phyloP scores from a whole-genome alignment of 2,113 vertebrate genomes.

The Spea multiplicata region DNA sequence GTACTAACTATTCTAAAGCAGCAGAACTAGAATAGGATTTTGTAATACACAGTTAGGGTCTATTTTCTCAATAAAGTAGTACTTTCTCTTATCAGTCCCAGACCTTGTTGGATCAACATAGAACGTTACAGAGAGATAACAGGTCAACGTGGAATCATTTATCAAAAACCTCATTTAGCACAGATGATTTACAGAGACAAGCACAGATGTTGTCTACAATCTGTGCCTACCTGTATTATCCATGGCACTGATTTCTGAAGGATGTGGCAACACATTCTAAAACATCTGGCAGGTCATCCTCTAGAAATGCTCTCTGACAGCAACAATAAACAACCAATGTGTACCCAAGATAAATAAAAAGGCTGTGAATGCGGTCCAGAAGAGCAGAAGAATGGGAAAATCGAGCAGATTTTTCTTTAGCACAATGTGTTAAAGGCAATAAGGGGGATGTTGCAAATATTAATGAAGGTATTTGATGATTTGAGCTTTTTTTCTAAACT shows the following conservation, averaged over 20 bases:
- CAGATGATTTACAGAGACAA: constrained; percentile 20
- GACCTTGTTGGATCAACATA: background rate
- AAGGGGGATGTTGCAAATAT: too few species aligned
- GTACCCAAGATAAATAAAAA: constrained; percentile 25
- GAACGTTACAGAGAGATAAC: background rate
- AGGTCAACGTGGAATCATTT: background rate
- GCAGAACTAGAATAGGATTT: too few species aligned
- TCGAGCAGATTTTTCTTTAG: background rate
- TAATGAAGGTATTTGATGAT: too few species aligned
- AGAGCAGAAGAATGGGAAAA: background rate
- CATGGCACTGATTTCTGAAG: constrained; percentile 2
- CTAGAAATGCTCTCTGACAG: constrained; percentile 21
- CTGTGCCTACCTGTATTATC: constrained; percentile 5
- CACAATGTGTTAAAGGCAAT: background rate
- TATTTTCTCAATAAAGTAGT: too few species aligned
- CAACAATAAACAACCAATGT: constrained; percentile 31
- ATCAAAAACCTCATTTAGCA: constrained; percentile 22
- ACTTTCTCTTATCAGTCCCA: background rate
- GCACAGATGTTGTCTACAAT: constrained; percentile 32
- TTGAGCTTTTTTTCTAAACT: too few species aligned
- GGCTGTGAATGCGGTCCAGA: background rate
- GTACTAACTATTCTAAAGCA: too few species aligned
- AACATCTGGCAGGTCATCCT: constrained; percentile 22
- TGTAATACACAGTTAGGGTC: too few species aligned
- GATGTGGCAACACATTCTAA: background rate